Conservation (phyloP, 2,113 vertebrate genomes). For the Ivindomyrus marchei region DNA sequence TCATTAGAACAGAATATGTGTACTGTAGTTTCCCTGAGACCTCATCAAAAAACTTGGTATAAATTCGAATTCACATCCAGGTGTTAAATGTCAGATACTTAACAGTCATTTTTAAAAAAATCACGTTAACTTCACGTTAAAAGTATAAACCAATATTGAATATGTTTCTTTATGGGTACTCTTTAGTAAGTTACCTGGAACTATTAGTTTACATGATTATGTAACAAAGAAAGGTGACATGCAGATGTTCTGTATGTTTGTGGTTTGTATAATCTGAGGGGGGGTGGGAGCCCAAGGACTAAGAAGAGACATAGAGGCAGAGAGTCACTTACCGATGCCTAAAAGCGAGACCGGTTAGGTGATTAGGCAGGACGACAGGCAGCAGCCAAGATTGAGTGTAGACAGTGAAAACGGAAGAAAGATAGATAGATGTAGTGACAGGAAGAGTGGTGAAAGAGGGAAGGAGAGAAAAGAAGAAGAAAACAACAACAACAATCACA, state of each 20-base stretch:
- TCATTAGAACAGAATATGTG: background rate
- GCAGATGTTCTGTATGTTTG: background rate
- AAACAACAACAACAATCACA: slow-evolving; percentile 35
- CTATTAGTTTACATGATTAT: slow-evolving; percentile 14
- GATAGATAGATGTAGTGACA: slow-evolving; percentile 20
- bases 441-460: slow-evolving; percentile 1
- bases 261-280: background rate
- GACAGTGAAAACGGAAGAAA: slow-evolving; percentile 44
- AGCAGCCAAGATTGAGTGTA: slow-evolving; percentile 43
- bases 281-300: background rate
- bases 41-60: background rate
- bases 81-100: background rate
- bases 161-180: background rate
- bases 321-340: slow-evolving; percentile 62
- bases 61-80: background rate
- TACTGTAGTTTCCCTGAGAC: background rate
- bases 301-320: slow-evolving; percentile 8
- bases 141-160: background rate
- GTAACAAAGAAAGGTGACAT: background rate
- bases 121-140: background rate
- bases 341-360: slow-evolving; percentile 38
- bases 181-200: background rate
- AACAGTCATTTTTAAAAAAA: background rate
- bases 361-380: slow-evolving; percentile 30
- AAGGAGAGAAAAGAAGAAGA: slow-evolving; percentile 25